Evolutionary conservation across 2,797 vertebrate species (phyloP).

Genomic region (Diceros bicornis): DNA sequence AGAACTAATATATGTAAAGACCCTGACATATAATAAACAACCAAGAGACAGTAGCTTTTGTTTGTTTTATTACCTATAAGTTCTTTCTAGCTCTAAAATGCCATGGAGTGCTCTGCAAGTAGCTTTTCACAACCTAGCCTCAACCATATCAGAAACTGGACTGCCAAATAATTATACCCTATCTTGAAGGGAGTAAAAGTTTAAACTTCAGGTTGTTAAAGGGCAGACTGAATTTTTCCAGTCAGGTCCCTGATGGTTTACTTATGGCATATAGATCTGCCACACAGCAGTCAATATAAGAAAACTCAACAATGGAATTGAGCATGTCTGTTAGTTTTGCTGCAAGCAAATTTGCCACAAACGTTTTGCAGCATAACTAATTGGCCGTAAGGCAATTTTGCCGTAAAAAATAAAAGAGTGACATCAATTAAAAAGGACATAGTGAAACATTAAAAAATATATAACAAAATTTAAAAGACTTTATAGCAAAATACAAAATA

Average conservation of each 20-base stretch:
- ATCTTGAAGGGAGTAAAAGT: neutral
- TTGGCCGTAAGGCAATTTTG: too few species aligned
- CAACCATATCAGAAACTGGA: neutral
- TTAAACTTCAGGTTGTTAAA: neutral
- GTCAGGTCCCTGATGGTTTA: neutral
- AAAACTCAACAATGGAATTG: neutral
- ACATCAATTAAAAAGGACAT: too few species aligned
- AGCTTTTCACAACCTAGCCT: neutral
- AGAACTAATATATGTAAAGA: neutral
- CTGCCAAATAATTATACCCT: neutral
- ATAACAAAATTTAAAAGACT: too few species aligned
- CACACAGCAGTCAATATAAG: neutral
- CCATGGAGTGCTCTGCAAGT: fast-evolving
- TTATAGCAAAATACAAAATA: too few species aligned
- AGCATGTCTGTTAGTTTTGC: neutral
- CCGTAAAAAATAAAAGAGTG: too few species aligned
- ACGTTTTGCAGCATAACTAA: too few species aligned
- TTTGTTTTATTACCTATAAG: neutral
- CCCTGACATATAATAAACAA: neutral
- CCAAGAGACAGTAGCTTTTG: neutral
- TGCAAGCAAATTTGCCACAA: too few species aligned
- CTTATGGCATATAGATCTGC: neutral
- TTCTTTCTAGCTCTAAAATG: neutral
- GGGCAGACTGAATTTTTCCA: neutral
- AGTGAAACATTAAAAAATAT: too few species aligned